Evolutionary conservation across 1,140 invertebrate species (phyloP).

Genomic region (Daktulosphaira vitifoliae): DNA sequence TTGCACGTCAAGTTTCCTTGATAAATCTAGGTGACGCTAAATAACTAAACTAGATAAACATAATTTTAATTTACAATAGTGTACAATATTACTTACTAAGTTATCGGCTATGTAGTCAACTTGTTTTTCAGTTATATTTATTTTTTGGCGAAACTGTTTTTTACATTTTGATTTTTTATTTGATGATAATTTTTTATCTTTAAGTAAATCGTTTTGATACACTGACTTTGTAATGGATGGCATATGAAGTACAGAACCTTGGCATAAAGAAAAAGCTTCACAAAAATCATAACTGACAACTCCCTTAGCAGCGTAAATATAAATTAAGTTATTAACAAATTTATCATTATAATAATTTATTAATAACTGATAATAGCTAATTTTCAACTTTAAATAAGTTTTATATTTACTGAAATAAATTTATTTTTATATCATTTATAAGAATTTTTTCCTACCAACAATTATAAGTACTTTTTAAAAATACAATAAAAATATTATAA

Average conservation of each 20-base stretch:
- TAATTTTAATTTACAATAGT: not conserved
- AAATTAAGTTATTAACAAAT: not conserved
- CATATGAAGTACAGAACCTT: constrained; percentile 20
- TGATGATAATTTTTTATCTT: not conserved
- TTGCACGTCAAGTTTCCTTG: not conserved
- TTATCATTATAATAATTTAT: not conserved
- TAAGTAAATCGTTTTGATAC: not conserved
- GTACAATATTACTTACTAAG: constrained; percentile 1
- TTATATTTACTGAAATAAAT: no score
- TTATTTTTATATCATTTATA: no score
- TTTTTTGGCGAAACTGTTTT: not conserved
- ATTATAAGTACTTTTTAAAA: no score
- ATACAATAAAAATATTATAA: no score
- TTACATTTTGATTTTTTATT: not conserved
- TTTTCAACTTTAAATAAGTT: no score
- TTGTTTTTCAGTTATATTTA: constrained; percentile 24
- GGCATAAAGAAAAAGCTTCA: constrained; percentile 13
- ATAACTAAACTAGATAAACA: not conserved
- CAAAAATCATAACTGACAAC: constrained; percentile 15
- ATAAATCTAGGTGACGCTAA: constrained; percentile 20
- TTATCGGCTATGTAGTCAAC: constrained; percentile 17
- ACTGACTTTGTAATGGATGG: not conserved
- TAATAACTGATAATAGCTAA: no score
- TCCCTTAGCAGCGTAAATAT: not conserved
- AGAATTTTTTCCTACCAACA: no score